These are phyloP conservation scores for Hypothenemus hampei DNA, from an alignment of 1,140 invertebrate species.

Conservation along the genomic window DNA sequence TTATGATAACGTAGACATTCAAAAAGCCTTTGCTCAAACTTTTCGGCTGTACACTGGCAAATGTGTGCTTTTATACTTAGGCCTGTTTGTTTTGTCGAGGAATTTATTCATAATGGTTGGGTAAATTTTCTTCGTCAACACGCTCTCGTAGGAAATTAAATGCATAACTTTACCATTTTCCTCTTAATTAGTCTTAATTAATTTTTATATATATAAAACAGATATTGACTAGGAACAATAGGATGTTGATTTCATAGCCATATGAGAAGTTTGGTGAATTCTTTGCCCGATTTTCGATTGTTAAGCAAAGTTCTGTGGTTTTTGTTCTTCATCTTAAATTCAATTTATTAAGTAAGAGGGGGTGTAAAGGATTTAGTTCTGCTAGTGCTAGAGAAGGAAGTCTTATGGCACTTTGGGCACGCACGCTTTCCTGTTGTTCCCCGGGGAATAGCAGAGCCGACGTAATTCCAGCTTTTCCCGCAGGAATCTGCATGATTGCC, in stretches of 20 bases:
- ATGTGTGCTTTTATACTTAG: constrained; percentile 21
- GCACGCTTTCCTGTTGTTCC: constrained; percentile 30
- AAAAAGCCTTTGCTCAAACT: constrained; percentile 23
- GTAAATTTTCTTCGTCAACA: neutral
- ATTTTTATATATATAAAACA: neutral
- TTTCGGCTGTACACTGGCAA: constrained; percentile 20
- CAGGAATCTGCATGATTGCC: constrained; percentile 40
- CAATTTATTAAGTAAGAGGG: neutral
- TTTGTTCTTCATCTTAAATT: neutral
- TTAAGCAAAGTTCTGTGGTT: too few species aligned
- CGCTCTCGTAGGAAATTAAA: neutral
- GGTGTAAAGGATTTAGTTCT: neutral
- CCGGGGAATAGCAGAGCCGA: constrained; percentile 32
- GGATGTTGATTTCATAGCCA: too few species aligned
- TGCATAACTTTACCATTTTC: neutral
- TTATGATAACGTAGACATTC: too few species aligned
- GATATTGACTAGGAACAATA: neutral
- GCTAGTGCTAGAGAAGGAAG: neutral
- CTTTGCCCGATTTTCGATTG: too few species aligned
- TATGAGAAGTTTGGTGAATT: neutral
- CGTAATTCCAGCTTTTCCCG: constrained; percentile 40
- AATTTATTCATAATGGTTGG: constrained; percentile 17
- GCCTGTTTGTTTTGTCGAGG: constrained; percentile 19
- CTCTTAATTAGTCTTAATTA: neutral
- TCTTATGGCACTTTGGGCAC: constrained; percentile 31